Percentiles rank a stretch among this genome's conserved stretches.
These are phyloP conservation scores for Oncorhynchus clarkii DNA, from an alignment of 2,113 vertebrate species.

Conservation along the genomic window DNA sequence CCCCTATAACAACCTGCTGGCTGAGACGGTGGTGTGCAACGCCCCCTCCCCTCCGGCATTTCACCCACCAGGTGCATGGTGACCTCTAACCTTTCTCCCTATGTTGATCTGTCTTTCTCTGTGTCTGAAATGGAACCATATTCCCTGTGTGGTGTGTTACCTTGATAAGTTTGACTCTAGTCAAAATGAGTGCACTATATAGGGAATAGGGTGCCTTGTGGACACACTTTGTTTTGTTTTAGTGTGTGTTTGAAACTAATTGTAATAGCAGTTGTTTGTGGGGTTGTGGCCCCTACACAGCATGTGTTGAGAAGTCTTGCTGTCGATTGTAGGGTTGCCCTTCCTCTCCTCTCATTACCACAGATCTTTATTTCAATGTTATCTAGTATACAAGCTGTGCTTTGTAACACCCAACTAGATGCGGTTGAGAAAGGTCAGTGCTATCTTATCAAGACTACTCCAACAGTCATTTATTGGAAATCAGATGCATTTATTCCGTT, in stretches of 20 bases:
- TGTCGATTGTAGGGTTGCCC: slow-evolving; percentile 25
- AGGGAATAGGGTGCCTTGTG: background rate
- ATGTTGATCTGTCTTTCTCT: slow-evolving; percentile 29
- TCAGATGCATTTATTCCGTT: slow-evolving; percentile 16
- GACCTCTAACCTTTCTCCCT: slow-evolving; percentile 66
- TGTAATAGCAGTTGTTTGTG: slow-evolving; percentile 11
- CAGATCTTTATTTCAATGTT: background rate
- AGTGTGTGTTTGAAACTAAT: slow-evolving; percentile 14
- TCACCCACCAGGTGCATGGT: slow-evolving; percentile 98
- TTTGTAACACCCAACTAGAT: slow-evolving; percentile 35
- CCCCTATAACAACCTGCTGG: slow-evolving; percentile 99
- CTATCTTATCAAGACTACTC: slow-evolving; percentile 32
- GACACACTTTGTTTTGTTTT: slow-evolving; percentile 20
- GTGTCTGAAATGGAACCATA: background rate
- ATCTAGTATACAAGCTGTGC: slow-evolving; percentile 16
- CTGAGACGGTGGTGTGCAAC: slow-evolving; percentile 99
- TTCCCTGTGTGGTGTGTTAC: too few species aligned
- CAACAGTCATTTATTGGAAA: slow-evolving; percentile 29
- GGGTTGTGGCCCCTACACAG: slow-evolving; percentile 30
- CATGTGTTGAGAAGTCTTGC: slow-evolving; percentile 33
- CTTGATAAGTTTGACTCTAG: too few species aligned
- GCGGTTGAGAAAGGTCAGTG: slow-evolving; percentile 22
- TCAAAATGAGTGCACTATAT: too few species aligned
- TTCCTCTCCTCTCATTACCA: background rate
- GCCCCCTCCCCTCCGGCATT: slow-evolving; percentile 96